Evolutionary conservation across 1,140 invertebrate species (phyloP).

Genomic region (Belonocnema kinseyi): DNA sequence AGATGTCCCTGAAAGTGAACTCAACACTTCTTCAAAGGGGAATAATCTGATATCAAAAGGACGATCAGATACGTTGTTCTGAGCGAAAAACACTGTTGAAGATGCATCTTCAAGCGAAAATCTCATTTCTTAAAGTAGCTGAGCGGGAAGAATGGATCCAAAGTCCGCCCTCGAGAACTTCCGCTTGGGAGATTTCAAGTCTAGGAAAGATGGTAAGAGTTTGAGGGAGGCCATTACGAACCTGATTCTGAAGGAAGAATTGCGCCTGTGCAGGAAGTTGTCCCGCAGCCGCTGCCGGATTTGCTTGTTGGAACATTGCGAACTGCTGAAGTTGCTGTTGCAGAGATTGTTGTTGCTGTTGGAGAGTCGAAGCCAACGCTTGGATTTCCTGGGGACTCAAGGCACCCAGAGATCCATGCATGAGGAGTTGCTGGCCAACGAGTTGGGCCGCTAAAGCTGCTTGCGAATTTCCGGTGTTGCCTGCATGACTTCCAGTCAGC

Average conservation of each 20-base stretch:
- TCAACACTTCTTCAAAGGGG: too few relatives aligned
- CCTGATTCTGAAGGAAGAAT: conserved; percentile 89
- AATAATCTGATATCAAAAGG: too few relatives aligned
- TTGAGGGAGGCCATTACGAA: conserved; percentile 60
- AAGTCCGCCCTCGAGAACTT: background rate
- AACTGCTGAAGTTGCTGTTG: conserved; percentile 84
- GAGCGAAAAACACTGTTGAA: background rate
- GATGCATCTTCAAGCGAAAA: background rate
- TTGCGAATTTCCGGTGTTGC: conserved; percentile 74
- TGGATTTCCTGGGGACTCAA: conserved; percentile 80
- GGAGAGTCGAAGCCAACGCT: conserved; percentile 80
- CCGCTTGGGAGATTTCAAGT: background rate
- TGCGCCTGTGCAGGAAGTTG: conserved; percentile 81
- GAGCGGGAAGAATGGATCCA: background rate
- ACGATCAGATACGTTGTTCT: background rate
- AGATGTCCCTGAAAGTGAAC: too few relatives aligned
- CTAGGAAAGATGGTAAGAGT: background rate
- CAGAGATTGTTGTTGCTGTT: conserved; percentile 80
- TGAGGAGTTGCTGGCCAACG: conserved; percentile 80
- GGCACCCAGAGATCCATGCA: conserved; percentile 72
- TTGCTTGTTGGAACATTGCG: conserved; percentile 81
- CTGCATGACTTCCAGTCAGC: conserved; percentile 68
- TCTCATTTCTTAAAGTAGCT: conserved; percentile 1
- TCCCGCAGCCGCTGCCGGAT: conserved; percentile 72
- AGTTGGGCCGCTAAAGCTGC: conserved; percentile 81